phyloP scores from a whole-genome alignment of 2,113 vertebrate species.

The Terrapene triunguis region DNA sequence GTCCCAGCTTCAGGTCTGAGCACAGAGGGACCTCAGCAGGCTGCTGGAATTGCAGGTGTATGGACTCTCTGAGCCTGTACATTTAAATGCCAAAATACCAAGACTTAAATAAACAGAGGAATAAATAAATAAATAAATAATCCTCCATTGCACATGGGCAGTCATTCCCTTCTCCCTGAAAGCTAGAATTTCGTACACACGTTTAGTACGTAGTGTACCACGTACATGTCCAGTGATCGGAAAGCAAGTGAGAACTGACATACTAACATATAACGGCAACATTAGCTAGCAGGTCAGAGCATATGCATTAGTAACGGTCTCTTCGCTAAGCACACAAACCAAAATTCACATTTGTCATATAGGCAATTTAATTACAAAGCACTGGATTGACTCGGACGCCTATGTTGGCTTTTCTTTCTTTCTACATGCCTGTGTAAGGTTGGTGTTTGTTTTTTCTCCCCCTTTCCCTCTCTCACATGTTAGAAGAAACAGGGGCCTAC shows the following conservation, averaged over 20 bases:
- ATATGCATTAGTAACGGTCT: not conserved
- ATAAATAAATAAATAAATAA: not conserved
- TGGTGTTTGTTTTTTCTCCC: not conserved
- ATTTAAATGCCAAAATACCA: not conserved
- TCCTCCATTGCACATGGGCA: not conserved
- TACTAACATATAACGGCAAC: not conserved
- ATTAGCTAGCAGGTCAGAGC: rapidly evolving
- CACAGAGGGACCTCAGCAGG: not conserved
- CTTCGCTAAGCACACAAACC: not conserved
- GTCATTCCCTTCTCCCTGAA: not conserved
- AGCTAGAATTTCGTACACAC: not conserved
- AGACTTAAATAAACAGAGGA: not conserved
- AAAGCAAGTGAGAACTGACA: not conserved
- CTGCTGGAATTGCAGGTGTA: not conserved
- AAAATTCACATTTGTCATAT: conserved; percentile 20
- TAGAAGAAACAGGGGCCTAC: not conserved
- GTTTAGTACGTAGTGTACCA: not conserved
- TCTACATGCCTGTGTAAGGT: conserved; percentile 35
- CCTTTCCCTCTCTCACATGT: conserved; percentile 6
- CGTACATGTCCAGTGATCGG: not conserved
- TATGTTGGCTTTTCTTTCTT: conserved; percentile 16
- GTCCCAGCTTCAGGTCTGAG: not conserved
- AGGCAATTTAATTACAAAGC: conserved; percentile 38
- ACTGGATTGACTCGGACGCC: not conserved
- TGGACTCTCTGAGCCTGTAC: not conserved